phyloP scores from a whole-genome alignment of 2,888 invertebrate species.

The Acronicta leporina region DNA sequence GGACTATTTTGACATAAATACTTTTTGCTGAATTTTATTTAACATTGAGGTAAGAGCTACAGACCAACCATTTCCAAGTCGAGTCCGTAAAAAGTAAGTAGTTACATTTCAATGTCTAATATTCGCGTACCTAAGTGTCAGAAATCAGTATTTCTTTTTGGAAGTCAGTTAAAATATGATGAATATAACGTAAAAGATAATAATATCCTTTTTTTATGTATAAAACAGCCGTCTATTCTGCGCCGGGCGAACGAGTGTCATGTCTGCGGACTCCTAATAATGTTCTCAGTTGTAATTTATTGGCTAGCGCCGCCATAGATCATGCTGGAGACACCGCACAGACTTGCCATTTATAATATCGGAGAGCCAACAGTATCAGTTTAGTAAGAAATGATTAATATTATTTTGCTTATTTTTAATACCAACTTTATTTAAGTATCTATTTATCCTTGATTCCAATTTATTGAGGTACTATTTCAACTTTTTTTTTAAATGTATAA shows the following conservation, averaged over 20 bases:
- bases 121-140: too few relatives aligned
- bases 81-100: too few relatives aligned
- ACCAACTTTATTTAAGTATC: too few relatives aligned
- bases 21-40: conserved; percentile 19
- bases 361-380: conserved; percentile 22
- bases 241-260: conserved; percentile 22
- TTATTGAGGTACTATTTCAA: too few relatives aligned
- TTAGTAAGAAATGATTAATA: conserved; percentile 29
- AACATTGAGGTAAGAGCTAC: too few relatives aligned
- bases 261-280: conserved; percentile 51
- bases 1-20: background rate
- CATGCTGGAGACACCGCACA: conserved; percentile 49
- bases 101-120: too few relatives aligned
- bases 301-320: conserved; percentile 43
- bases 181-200: conserved; percentile 19
- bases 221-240: conserved; percentile 21
- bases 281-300: conserved; percentile 52
- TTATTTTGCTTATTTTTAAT: background rate
- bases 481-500: too few relatives aligned
- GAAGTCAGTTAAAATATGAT: too few relatives aligned
- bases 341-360: conserved; percentile 50
- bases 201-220: conserved; percentile 18
- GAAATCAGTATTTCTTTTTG: too few relatives aligned
- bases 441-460: too few relatives aligned
- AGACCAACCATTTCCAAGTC: too few relatives aligned